phyloP scores from a whole-genome alignment of 1,140 invertebrate species.

The Diorhabda carinulata region DNA sequence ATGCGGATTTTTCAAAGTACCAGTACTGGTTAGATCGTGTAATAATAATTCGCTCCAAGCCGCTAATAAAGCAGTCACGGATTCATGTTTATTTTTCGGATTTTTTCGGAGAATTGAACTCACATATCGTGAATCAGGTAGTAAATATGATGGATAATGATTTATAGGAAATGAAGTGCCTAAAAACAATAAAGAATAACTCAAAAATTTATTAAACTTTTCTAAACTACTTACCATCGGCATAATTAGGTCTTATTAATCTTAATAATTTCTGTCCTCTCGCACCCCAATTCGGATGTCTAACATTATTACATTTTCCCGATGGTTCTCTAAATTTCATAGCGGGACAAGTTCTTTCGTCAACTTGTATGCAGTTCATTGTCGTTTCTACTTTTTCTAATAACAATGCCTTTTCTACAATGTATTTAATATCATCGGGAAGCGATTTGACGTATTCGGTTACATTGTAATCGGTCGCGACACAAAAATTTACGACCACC shows the following conservation, averaged over 20 bases:
- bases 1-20: slow-evolving; percentile 47
- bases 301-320: slow-evolving; percentile 93
- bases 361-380: slow-evolving; percentile 17
- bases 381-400: slow-evolving; percentile 25
- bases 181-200: slow-evolving; percentile 39
- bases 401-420: slow-evolving; percentile 32
- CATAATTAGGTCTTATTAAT: slow-evolving; percentile 74
- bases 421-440: slow-evolving; percentile 35
- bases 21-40: slow-evolving; percentile 72
- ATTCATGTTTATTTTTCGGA: slow-evolving; percentile 55
- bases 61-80: slow-evolving; percentile 72
- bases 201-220: neutral
- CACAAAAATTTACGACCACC: too few species aligned
- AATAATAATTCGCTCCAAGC: slow-evolving; percentile 77
- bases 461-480: slow-evolving; percentile 28
- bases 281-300: slow-evolving; percentile 83
- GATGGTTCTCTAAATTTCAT: slow-evolving; percentile 77
- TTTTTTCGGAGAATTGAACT: slow-evolving; percentile 48
- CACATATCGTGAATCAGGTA: slow-evolving; percentile 57
- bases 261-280: slow-evolving; percentile 79
- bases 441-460: slow-evolving; percentile 33
- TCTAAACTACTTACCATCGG: slow-evolving; percentile 64
- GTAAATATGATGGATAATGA: slow-evolving; percentile 50
- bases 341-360: slow-evolving; percentile 57
- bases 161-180: slow-evolving; percentile 58